These are phyloP conservation scores for Oithona nana DNA, from an alignment of 2,888 invertebrate genomes.

Conservation along the genomic window DNA sequence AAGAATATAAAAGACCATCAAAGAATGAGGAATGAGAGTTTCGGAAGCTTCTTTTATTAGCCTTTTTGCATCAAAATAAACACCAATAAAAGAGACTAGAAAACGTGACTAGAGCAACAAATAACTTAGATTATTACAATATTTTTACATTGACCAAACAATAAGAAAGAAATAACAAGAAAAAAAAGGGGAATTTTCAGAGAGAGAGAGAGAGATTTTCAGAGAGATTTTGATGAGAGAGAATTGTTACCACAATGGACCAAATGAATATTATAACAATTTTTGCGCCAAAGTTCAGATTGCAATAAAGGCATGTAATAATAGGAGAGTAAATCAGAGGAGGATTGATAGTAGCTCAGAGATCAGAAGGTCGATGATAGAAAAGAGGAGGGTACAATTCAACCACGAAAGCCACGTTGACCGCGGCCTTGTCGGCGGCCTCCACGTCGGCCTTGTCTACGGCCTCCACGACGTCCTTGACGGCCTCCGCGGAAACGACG, in stretches of 20 bases:
- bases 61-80: background rate
- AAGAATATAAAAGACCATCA: too few relatives aligned
- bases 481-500: too few relatives aligned
- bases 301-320: background rate
- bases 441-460: background rate
- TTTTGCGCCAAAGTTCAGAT: background rate
- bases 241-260: background rate
- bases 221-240: constrained; percentile 73
- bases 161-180: background rate
- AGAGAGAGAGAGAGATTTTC: too few relatives aligned
- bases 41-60: background rate
- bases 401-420: background rate
- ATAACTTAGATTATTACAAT: constrained; percentile 62
- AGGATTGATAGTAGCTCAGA: too few relatives aligned
- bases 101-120: constrained; percentile 9
- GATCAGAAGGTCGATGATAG: too few relatives aligned
- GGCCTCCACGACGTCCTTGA: background rate
- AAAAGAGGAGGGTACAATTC: too few relatives aligned
- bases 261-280: background rate
- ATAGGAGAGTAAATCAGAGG: background rate
- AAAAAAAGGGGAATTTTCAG: background rate
- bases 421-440: background rate
- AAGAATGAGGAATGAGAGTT: background rate
- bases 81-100: constrained; percentile 3
- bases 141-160: constrained; percentile 77